phyloP scores from a whole-genome alignment of 2,797 vertebrate genomes.

The Erpetoichthys calabaricus region DNA sequence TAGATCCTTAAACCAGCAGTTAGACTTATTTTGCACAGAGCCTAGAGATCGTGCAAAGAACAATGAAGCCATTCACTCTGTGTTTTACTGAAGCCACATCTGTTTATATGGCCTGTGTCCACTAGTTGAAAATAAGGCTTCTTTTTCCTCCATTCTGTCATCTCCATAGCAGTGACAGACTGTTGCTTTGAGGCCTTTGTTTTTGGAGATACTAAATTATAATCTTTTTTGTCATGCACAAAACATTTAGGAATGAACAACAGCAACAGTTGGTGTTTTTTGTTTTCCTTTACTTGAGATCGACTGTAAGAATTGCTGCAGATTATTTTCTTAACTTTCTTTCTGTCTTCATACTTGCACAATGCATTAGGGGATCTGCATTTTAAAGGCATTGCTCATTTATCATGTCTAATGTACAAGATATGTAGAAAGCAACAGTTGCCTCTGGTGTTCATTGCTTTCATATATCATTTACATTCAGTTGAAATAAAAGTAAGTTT shows the following conservation, averaged over 20 bases:
- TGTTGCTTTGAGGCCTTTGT: conserved; percentile 15
- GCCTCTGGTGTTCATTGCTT: no score
- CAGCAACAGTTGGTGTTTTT: conserved; percentile 22
- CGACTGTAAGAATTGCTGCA: conserved; percentile 24
- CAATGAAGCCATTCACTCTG: conserved; percentile 41
- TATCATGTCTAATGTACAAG: no score
- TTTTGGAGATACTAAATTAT: conserved; percentile 20
- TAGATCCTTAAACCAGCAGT: conserved; percentile 24
- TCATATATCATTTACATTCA: no score
- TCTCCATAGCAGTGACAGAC: conserved; percentile 8
- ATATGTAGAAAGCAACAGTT: no score
- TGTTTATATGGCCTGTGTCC: conserved; percentile 45
- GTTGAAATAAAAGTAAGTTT: no score
- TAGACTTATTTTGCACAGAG: conserved; percentile 19
- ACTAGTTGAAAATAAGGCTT: conserved; percentile 30
- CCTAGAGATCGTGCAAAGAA: conserved; percentile 29
- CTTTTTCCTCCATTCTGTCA: conserved; percentile 27
- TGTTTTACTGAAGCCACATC: conserved; percentile 39
- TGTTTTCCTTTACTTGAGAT: conserved; percentile 21
- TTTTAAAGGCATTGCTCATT: no score
- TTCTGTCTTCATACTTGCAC: conserved; percentile 17
- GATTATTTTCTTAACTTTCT: conserved; percentile 14
- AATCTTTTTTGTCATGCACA: conserved; percentile 27
- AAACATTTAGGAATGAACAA: conserved; percentile 25
- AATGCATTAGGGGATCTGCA: no score